Percentiles rank a stretch among this genome's conserved stretches.
phyloP scores from a whole-genome alignment of 2,797 vertebrate genomes.

The Cyclura pinguis region DNA sequence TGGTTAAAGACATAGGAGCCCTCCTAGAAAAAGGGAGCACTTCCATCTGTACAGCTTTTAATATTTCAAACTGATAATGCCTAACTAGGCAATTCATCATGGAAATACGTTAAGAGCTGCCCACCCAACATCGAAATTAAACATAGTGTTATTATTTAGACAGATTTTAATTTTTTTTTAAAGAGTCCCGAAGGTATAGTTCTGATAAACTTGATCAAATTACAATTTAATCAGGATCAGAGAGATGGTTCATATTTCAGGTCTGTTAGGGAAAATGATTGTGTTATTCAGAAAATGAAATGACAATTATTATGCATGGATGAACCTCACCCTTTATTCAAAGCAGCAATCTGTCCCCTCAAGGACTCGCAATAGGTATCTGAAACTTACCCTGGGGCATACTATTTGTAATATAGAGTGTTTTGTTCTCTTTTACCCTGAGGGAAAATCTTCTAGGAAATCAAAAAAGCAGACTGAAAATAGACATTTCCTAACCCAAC shows the following conservation, averaged over 20 bases:
- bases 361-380: neutral
- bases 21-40: neutral
- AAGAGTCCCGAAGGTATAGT: neutral
- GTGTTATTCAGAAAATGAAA: conserved; percentile 30
- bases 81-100: neutral
- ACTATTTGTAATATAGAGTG: conserved; percentile 1
- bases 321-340: conserved; percentile 9
- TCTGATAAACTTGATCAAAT: conserved; percentile 24
- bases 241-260: conserved; percentile 31
- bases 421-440: neutral
- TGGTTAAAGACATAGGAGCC: neutral
- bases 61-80: neutral
- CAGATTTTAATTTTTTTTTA: neutral
- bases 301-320: conserved; percentile 6
- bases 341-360: conserved; percentile 21
- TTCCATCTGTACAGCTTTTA: neutral
- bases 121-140: neutral
- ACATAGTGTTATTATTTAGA: neutral
- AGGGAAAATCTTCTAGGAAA: neutral
- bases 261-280: neutral
- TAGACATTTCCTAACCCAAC: neutral
- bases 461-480: conserved; percentile 4
- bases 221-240: conserved; percentile 19
- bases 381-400: neutral
- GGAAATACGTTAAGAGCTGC: neutral